Conservation (phyloP, 2,888 invertebrate species). For the Parelbella ahira region DNA sequence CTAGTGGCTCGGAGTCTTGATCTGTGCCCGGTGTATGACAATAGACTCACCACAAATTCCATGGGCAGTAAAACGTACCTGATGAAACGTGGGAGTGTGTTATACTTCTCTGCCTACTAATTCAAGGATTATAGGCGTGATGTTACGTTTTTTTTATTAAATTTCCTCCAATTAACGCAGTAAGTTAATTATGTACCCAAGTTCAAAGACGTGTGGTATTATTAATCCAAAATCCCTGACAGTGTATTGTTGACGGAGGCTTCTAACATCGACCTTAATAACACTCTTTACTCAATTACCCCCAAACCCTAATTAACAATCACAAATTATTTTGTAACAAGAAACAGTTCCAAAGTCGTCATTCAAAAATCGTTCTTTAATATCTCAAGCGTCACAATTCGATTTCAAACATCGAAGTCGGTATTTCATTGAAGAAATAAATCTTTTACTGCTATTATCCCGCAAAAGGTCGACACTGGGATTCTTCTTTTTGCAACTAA, state of each 20-base stretch:
- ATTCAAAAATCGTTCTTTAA: conserved; percentile 23
- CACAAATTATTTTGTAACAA: too few species aligned
- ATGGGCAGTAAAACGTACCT: too few species aligned
- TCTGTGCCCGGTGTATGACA: too few species aligned
- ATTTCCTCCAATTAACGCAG: too few species aligned
- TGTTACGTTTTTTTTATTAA: too few species aligned
- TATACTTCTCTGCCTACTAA: too few species aligned
- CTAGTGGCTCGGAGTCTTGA: too few species aligned
- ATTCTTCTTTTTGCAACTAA: conserved; percentile 53
- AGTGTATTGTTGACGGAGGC: conserved; percentile 34
- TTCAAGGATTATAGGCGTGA: too few species aligned
- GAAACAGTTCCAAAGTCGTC: too few species aligned
- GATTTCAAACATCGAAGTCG: conserved; percentile 27
- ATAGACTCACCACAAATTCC: too few species aligned
- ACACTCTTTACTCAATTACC: conserved; percentile 37
- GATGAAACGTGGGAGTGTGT: too few species aligned
- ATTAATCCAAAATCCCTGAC: conserved; percentile 25
- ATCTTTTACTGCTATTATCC: conserved; percentile 50
- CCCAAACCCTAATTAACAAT: conserved; percentile 5
- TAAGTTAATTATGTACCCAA: conserved; percentile 17
- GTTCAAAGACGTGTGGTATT: conserved; percentile 34
- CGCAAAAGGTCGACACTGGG: conserved; percentile 51
- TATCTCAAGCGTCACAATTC: conserved; percentile 11
- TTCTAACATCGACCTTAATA: conserved; percentile 33
- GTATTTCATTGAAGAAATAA: conserved; percentile 58